These are phyloP conservation scores for Drosophila melanica DNA, from an alignment of 1,140 invertebrate genomes.

Conservation along the genomic window DNA sequence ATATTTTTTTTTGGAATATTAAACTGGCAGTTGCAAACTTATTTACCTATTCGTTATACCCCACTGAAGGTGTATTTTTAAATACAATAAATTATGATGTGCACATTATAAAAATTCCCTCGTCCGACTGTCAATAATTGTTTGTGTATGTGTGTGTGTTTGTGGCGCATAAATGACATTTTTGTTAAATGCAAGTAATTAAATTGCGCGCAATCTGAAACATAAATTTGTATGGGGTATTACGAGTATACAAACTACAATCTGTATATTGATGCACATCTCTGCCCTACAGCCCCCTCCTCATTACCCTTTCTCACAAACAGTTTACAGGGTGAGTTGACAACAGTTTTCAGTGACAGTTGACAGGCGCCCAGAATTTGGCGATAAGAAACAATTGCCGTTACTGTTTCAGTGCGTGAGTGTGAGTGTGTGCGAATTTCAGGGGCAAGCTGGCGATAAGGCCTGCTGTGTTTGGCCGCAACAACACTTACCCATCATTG, in stretches of 20 bases:
- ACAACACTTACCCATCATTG: conserved; percentile 81
- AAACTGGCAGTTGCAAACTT: not conserved
- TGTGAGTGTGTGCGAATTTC: conserved; percentile 23
- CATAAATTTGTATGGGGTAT: conserved; percentile 22
- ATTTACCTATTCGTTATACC: not conserved
- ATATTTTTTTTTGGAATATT: too few species aligned
- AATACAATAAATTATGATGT: conserved; percentile 28
- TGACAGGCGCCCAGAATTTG: conserved; percentile 44
- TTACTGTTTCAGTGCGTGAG: conserved; percentile 1
- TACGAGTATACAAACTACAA: conserved; percentile 17
- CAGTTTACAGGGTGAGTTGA: conserved; percentile 28
- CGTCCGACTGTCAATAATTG: conserved; percentile 17
- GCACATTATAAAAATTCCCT: conserved; percentile 22
- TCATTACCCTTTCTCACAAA: not conserved
- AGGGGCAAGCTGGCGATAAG: conserved; percentile 51
- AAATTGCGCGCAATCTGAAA: conserved; percentile 59
- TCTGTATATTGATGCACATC: conserved; percentile 5
- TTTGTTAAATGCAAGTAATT: conserved; percentile 72
- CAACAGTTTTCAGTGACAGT: conserved; percentile 33
- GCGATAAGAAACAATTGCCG: conserved; percentile 21
- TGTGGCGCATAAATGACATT: conserved; percentile 53
- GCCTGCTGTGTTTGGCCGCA: not conserved
- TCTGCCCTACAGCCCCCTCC: not conserved
- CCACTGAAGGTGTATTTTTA: not conserved
- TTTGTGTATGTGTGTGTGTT: conserved; percentile 3